Evolutionary conservation across 2,888 invertebrate species (phyloP).

Genomic region (Gastrophysa polygoni): DNA sequence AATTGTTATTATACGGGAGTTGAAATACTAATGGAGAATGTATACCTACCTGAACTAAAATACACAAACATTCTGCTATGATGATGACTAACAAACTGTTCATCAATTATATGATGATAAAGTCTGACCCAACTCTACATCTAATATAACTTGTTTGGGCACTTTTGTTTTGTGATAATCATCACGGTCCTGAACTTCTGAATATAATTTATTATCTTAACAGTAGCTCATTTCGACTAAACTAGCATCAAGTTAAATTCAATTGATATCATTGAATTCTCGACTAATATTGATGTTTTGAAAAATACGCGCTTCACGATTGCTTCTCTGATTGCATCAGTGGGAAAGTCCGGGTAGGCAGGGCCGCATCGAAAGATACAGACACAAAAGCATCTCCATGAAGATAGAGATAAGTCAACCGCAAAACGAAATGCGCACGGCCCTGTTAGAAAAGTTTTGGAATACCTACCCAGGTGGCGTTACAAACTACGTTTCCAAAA

Average conservation of each 20-base stretch:
- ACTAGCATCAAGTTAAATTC: background rate
- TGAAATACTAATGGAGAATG: too few relatives aligned
- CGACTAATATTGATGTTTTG: background rate
- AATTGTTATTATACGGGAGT: too few relatives aligned
- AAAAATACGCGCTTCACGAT: background rate
- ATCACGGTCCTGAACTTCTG: background rate
- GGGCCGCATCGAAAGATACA: slow-evolving; percentile 1
- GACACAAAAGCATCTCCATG: too few relatives aligned
- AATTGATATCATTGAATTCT: background rate
- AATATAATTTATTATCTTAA: background rate
- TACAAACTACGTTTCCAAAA: too few relatives aligned
- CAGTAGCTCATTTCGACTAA: background rate
- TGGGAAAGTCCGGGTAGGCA: slow-evolving; percentile 9
- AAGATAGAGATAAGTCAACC: too few relatives aligned
- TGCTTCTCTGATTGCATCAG: slow-evolving; percentile 5
- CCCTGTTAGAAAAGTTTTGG: too few relatives aligned
- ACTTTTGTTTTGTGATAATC: background rate
- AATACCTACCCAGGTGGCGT: too few relatives aligned
- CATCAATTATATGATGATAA: slow-evolving; percentile 1
- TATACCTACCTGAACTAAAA: slow-evolving; percentile 12
- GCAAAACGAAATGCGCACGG: too few relatives aligned
- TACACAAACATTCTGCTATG: slow-evolving; percentile 12
- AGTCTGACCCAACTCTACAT: background rate
- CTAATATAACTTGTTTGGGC: slow-evolving; percentile 12
- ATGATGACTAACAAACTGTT: slow-evolving; percentile 6